Conservation (phyloP, 2,113 vertebrate species). For the Amphiprion percula region DNA sequence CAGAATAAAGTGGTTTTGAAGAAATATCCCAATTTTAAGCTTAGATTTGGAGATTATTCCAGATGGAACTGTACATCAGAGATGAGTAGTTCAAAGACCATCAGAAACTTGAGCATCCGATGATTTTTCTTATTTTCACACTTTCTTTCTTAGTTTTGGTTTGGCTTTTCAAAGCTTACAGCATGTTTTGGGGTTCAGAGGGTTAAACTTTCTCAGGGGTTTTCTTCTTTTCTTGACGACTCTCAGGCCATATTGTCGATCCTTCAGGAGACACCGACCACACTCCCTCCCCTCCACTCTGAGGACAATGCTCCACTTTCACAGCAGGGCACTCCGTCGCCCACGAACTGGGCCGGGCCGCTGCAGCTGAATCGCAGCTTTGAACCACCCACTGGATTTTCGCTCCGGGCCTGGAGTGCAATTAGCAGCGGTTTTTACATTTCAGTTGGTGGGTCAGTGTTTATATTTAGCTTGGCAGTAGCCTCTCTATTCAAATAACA, state of each 20-base stretch:
- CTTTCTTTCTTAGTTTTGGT: no score
- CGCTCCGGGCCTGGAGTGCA: constrained; percentile 65
- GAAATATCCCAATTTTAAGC: no score
- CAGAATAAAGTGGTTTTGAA: no score
- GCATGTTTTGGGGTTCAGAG: no score
- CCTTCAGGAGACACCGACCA: constrained; percentile 55
- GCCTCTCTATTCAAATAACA: constrained; percentile 71
- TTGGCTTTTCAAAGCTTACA: no score
- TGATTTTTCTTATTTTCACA: no score
- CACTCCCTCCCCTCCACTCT: constrained; percentile 30
- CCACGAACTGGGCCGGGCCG: constrained; percentile 74
- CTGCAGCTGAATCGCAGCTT: constrained; percentile 72
- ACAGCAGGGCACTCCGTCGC: constrained; percentile 66
- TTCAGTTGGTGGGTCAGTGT: constrained; percentile 72
- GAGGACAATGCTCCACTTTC: constrained; percentile 77
- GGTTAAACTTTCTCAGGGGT: background rate
- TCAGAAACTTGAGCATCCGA: no score
- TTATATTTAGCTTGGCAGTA: constrained; percentile 80
- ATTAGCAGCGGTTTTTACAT: constrained; percentile 77
- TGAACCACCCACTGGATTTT: constrained; percentile 82
- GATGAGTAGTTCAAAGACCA: no score
- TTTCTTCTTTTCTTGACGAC: background rate
- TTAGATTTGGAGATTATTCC: no score
- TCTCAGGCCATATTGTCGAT: constrained; percentile 1
- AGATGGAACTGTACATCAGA: no score